Conservation (phyloP, 2,888 invertebrate genomes). For the Sarcophaga rosellei region DNA sequence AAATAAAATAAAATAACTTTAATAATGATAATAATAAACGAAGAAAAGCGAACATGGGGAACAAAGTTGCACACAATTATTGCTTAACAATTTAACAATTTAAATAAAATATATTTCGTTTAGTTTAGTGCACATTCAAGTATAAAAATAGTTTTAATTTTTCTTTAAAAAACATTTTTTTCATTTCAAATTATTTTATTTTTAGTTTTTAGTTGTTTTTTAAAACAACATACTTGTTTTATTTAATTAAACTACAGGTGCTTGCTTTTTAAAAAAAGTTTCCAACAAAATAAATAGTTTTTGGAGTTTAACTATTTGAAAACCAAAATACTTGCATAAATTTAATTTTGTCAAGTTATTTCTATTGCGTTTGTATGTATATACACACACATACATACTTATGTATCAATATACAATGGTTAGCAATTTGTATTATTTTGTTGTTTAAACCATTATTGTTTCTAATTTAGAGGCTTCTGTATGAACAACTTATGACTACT, state of each 20-base stretch:
- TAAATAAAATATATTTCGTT: constrained; percentile 46
- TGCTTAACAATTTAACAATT: constrained; percentile 57
- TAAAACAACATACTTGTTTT: constrained; percentile 52
- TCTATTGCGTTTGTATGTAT: neutral
- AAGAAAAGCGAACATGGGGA: neutral
- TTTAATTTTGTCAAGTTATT: constrained; percentile 57
- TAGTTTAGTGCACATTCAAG: neutral
- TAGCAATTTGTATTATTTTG: constrained; percentile 61
- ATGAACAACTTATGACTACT: neutral
- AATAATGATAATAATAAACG: constrained; percentile 30
- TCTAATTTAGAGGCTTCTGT: constrained; percentile 60
- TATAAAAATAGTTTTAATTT: constrained; percentile 10
- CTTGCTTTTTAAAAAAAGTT: constrained; percentile 27
- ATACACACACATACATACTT: no score
- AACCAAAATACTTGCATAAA: constrained; percentile 65
- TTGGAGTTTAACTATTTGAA: constrained; percentile 4
- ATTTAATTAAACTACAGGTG: constrained; percentile 53
- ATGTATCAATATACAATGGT: constrained; percentile 40
- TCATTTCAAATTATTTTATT: constrained; percentile 19
- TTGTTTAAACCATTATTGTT: constrained; percentile 56
- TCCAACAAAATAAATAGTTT: constrained; percentile 28
- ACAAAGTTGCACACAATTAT: constrained; percentile 43
- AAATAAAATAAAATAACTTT: constrained; percentile 51
- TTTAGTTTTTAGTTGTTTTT: constrained; percentile 16
- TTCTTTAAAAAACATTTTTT: neutral